phyloP scores from a whole-genome alignment of 1,140 invertebrate species.

The Chrysomallon squamiferum region DNA sequence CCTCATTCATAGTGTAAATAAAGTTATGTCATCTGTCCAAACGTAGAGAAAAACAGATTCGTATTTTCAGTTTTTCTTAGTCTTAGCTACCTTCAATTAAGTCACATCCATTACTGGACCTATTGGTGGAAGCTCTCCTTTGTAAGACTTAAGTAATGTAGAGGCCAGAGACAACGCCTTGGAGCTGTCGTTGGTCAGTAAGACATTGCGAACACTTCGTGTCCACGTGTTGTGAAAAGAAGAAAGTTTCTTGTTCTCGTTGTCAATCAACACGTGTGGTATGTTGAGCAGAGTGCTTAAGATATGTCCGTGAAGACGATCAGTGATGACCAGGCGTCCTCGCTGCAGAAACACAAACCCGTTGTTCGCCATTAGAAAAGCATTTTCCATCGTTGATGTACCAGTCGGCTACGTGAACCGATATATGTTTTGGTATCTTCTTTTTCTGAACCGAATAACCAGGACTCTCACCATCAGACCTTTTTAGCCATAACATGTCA shows the following conservation, averaged over 20 bases:
- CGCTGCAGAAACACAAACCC: conserved; percentile 24
- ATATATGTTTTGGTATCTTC: conserved; percentile 11
- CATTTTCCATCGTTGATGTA: conserved; percentile 8
- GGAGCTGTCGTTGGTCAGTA: conserved; percentile 2
- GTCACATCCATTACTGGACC: conserved; percentile 3
- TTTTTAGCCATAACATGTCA: conserved; percentile 23
- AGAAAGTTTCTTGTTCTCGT: conserved; percentile 24
- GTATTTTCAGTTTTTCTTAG: too few species aligned
- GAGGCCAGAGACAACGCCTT: conserved; percentile 8
- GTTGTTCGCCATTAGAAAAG: conserved; percentile 11
- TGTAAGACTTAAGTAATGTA: conserved; percentile 12
- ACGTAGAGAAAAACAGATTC: too few species aligned
- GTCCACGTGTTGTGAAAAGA: conserved; percentile 33
- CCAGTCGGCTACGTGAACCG: neutral
- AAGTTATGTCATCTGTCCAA: too few species aligned
- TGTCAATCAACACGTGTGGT: conserved; percentile 36
- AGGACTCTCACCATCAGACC: conserved; percentile 11
- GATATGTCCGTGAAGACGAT: conserved; percentile 39
- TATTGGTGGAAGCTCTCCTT: conserved; percentile 3
- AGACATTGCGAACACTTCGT: conserved; percentile 14
- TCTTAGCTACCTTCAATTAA: too few species aligned
- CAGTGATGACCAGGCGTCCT: conserved; percentile 31
- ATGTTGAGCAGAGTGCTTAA: conserved; percentile 28
- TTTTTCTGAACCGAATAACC: neutral
- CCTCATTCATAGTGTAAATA: too few species aligned